phyloP scores from a whole-genome alignment of 2,797 vertebrate species.

The Octomys mimax region DNA sequence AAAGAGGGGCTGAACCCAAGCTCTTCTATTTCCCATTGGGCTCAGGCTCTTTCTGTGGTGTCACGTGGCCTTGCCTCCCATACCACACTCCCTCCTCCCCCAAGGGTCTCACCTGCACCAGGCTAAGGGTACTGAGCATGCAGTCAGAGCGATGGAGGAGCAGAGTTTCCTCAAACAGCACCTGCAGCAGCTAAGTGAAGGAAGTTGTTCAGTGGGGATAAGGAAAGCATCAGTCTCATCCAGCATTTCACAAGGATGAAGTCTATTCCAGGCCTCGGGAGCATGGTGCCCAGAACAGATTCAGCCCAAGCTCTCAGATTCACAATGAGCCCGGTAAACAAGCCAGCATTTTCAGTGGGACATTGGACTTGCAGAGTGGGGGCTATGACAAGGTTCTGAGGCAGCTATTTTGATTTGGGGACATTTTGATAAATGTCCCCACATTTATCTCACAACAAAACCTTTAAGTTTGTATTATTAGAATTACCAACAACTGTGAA shows the following conservation, averaged over 20 bases:
- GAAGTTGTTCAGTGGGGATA: neutral
- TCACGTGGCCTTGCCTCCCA: neutral
- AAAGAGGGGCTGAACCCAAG: neutral
- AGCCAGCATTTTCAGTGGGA: neutral
- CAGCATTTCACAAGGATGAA: neutral
- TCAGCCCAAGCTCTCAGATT: neutral
- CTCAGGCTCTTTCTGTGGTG: neutral
- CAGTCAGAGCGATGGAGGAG: constrained; percentile 59
- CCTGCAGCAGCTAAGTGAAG: constrained; percentile 87
- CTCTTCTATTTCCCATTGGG: neutral
- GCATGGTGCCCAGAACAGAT: neutral
- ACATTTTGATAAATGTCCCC: constrained; percentile 6
- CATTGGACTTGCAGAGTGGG: neutral
- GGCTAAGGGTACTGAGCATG: constrained; percentile 89
- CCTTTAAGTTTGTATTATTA: neutral
- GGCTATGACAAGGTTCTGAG: neutral
- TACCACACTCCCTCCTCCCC: neutral
- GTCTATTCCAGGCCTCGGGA: neutral
- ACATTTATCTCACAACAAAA: neutral
- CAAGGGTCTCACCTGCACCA: constrained; percentile 90
- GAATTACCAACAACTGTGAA: neutral
- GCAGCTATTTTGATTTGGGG: constrained; percentile 27
- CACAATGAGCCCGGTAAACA: neutral
- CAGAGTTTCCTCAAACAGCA: constrained; percentile 87
- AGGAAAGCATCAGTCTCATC: neutral